phyloP scores from a whole-genome alignment of 2,797 vertebrate species.

The Trichosurus vulpecula region DNA sequence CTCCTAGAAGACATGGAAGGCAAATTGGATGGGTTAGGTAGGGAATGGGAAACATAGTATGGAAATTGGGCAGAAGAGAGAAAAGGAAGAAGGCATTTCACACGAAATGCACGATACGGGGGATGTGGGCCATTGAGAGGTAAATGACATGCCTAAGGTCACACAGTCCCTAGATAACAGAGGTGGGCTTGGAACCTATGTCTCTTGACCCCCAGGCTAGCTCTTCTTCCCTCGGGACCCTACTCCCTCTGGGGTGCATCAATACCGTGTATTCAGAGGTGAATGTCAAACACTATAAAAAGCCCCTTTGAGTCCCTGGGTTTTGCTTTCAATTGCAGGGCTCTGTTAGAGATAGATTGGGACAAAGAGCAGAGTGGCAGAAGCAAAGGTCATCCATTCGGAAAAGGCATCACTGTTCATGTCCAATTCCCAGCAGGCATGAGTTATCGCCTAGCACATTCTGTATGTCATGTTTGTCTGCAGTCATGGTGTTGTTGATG shows the following conservation, averaged over 20 bases:
- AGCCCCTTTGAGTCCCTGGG: constrained; percentile 55
- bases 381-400: background rate
- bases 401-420: background rate
- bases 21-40: background rate
- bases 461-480: background rate
- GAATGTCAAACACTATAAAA: constrained; percentile 54
- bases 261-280: constrained; percentile 31
- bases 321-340: constrained; percentile 66
- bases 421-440: background rate
- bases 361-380: background rate
- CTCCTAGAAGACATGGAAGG: background rate
- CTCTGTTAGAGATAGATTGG: constrained; percentile 61
- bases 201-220: background rate
- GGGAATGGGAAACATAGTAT: background rate
- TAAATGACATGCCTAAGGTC: background rate
- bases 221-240: background rate
- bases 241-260: background rate
- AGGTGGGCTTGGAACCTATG: background rate
- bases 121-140: background rate
- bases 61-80: background rate
- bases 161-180: background rate
- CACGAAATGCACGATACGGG: background rate
- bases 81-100: background rate
- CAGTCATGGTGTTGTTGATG: background rate
- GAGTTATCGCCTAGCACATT: background rate